phyloP scores from a whole-genome alignment of 2,113 vertebrate genomes.

The Geothlypis trichas region DNA sequence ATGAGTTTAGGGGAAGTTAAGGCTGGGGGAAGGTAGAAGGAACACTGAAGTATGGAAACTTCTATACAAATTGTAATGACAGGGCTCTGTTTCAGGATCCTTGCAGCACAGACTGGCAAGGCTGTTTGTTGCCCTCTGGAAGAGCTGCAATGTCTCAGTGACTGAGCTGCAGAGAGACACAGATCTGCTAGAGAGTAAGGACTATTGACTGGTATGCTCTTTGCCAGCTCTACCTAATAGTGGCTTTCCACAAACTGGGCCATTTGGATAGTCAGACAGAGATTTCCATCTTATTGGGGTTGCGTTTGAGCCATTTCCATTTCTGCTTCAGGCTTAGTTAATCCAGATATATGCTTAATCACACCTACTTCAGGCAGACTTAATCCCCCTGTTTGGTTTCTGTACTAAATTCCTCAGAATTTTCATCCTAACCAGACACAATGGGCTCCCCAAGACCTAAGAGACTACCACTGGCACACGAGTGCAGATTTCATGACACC shows the following conservation, averaged over 20 bases:
- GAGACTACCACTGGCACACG: neutral
- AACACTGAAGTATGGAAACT: neutral
- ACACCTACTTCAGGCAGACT: neutral
- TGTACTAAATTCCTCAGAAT: neutral
- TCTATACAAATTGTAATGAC: neutral
- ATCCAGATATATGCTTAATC: neutral
- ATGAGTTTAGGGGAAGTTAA: neutral
- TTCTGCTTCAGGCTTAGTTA: neutral
- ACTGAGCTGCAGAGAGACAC: neutral
- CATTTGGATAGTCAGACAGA: neutral
- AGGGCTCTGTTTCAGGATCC: neutral
- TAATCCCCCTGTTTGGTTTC: neutral
- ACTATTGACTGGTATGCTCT: neutral
- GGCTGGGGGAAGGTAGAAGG: neutral
- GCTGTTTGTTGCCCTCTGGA: neutral
- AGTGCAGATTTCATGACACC: neutral
- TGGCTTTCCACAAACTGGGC: neutral
- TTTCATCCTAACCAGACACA: neutral
- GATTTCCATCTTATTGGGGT: neutral
- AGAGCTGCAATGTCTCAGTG: neutral
- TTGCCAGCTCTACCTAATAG: neutral
- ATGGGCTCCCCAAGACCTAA: neutral
- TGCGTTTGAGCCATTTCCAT: neutral
- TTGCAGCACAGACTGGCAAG: neutral
- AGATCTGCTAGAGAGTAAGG: neutral